phyloP scores from a whole-genome alignment of 2,888 invertebrate species.

The Pachycephus smyrnensis region DNA sequence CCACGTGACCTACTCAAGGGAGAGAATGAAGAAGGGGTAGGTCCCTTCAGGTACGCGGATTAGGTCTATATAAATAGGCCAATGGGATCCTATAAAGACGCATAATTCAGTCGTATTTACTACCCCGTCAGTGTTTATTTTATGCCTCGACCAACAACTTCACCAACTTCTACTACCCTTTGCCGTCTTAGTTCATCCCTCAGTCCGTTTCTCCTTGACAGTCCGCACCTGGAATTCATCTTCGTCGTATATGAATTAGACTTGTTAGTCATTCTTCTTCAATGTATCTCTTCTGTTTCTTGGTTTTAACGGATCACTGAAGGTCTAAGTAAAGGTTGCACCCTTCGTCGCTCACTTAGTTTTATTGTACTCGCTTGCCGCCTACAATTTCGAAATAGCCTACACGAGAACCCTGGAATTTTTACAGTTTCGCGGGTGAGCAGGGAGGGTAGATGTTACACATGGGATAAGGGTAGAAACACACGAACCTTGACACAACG shows the following conservation, averaged over 20 bases:
- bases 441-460: background rate
- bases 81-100: conserved; percentile 15
- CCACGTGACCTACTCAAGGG: background rate
- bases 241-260: background rate
- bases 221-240: background rate
- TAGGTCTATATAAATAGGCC: conserved; percentile 4
- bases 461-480: background rate
- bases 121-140: background rate
- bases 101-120: conserved; percentile 11
- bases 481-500: background rate
- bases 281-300: background rate
- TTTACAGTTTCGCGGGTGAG: background rate
- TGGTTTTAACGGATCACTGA: background rate
- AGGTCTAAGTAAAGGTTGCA: background rate
- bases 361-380: background rate
- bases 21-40: background rate
- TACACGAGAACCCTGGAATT: background rate
- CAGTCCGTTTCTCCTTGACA: background rate
- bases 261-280: background rate
- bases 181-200: background rate
- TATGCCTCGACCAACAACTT: background rate
- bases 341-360: background rate
- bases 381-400: background rate
- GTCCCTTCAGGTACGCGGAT: background rate
- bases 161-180: background rate